Percentiles rank a stretch among this genome's conserved stretches.
Conservation (phyloP, 2,113 vertebrate genomes). For the Felis chaus region DNA sequence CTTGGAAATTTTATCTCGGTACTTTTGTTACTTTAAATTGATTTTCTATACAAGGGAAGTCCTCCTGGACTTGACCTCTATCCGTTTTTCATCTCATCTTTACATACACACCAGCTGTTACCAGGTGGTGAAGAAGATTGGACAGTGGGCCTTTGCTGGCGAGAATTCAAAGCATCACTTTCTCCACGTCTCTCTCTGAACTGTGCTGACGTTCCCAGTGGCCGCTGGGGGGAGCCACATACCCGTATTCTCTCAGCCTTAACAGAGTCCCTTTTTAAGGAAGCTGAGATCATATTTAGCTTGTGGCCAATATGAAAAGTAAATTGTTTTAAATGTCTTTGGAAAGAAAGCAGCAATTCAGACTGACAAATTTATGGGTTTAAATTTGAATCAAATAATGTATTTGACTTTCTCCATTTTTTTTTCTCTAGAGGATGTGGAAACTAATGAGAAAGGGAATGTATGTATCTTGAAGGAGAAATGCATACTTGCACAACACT, state of each 20-base stretch:
- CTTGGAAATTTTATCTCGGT: slow-evolving; percentile 51
- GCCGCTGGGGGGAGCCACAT: slow-evolving; percentile 65
- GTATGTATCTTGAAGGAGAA: background rate
- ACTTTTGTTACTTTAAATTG: slow-evolving; percentile 44
- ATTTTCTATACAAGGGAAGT: slow-evolving; percentile 36
- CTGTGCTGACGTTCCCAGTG: background rate
- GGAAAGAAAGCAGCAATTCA: slow-evolving; percentile 47
- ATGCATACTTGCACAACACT: background rate
- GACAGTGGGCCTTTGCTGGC: background rate
- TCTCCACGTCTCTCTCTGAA: background rate
- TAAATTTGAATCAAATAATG: background rate
- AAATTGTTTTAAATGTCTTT: slow-evolving; percentile 35
- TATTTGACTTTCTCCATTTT: background rate
- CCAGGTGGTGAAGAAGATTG: slow-evolving; percentile 23
- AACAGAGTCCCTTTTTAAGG: accelerated
- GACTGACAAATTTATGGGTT: background rate
- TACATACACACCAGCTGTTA: background rate
- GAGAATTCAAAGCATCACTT: background rate
- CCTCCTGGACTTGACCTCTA: slow-evolving; percentile 21
- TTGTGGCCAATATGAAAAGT: background rate
- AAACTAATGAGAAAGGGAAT: background rate
- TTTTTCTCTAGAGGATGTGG: background rate
- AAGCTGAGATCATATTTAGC: background rate
- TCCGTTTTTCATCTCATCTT: background rate
- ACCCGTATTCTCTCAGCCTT: background rate